These are phyloP conservation scores for Rhizoglyphus robini DNA, from an alignment of 1,140 invertebrate genomes.

Conservation along the genomic window DNA sequence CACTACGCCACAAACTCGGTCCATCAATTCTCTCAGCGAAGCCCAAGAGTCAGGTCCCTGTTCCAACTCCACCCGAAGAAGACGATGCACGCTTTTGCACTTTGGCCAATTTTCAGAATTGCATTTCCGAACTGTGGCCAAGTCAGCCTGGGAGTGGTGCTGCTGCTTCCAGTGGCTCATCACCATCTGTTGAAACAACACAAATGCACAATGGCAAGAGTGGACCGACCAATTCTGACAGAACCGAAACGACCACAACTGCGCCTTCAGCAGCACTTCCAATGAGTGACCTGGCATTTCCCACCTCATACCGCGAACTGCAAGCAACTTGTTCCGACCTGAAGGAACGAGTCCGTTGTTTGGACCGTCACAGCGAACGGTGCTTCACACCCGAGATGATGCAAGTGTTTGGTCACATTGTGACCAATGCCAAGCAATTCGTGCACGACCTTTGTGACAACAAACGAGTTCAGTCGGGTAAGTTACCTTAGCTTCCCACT, in stretches of 20 bases:
- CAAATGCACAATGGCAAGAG: background rate
- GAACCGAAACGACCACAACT: background rate
- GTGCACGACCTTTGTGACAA: conserved; percentile 22
- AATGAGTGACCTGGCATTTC: conserved; percentile 12
- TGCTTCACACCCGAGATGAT: conserved; percentile 23
- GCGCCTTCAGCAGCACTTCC: background rate
- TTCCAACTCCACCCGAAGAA: background rate
- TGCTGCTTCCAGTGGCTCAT: background rate
- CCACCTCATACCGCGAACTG: background rate
- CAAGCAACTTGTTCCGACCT: conserved; percentile 5
- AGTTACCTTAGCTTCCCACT: background rate
- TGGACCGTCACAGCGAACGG: conserved; percentile 22
- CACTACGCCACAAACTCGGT: background rate
- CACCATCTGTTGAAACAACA: background rate
- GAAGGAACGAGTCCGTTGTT: conserved; percentile 22
- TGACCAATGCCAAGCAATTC: conserved; percentile 23
- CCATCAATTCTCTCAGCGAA: background rate
- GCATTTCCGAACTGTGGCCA: conserved; percentile 2
- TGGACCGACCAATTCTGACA: background rate
- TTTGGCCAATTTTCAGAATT: conserved; percentile 9
- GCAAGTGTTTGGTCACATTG: conserved; percentile 24
- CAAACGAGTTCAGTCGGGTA: conserved; percentile 22
- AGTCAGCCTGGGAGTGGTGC: no score
- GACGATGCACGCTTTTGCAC: background rate
- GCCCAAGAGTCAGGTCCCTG: no score